Conservation (phyloP, 2,797 vertebrate species). For the Anguilla obscura region DNA sequence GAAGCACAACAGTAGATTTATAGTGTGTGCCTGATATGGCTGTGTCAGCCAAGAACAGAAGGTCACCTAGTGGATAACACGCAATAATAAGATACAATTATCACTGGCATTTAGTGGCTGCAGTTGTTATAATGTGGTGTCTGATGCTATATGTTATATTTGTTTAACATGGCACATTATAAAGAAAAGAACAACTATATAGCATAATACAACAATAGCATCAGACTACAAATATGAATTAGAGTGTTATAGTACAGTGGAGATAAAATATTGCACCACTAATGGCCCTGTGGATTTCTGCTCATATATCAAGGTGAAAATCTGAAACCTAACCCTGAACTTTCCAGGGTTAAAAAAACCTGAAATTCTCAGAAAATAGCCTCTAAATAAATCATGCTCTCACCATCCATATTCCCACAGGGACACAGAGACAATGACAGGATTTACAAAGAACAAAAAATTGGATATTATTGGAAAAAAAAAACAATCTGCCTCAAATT, state of each 20-base stretch:
- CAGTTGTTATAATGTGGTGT: too few relatives aligned
- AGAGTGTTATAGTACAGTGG: background rate
- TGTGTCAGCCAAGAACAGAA: background rate
- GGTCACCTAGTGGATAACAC: too few relatives aligned
- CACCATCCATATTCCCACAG: background rate
- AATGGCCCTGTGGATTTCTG: slow-evolving; percentile 22
- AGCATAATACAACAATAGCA: background rate
- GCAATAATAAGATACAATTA: too few relatives aligned
- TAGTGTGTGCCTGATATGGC: background rate
- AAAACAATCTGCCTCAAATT: slow-evolving; percentile 27
- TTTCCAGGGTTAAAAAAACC: slow-evolving; percentile 16
- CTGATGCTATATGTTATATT: background rate
- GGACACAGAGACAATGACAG: slow-evolving; percentile 19
- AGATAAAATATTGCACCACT: background rate
- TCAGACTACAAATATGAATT: background rate
- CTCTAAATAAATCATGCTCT: slow-evolving; percentile 33
- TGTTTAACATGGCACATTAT: background rate
- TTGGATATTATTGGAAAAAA: slow-evolving; percentile 21
- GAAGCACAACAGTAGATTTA: background rate
- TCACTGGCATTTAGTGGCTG: too few relatives aligned
- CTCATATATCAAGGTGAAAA: slow-evolving; percentile 39
- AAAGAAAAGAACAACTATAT: background rate
- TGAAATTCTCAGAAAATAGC: slow-evolving; percentile 2
- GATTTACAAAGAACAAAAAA: slow-evolving; percentile 22
- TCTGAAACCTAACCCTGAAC: slow-evolving; percentile 21